Base-by-base conservation (phyloP, 1,140 invertebrate species). In the Nasonia longicornis region DNA sequence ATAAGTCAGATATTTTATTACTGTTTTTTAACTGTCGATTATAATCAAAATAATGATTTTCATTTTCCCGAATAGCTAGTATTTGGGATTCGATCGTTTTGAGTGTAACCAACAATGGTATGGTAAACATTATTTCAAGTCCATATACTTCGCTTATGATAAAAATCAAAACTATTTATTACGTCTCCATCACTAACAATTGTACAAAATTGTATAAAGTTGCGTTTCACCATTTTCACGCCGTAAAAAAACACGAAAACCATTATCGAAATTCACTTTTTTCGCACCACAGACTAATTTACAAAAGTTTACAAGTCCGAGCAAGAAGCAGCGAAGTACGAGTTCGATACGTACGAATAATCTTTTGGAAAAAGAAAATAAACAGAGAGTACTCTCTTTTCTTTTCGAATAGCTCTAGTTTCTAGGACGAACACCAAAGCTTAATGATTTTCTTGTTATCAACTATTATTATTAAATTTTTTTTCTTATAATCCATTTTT, bases 371-470 rank as follows among this genome's bases (percentile, higher is more conserved):
- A 76, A 69, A 29, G 12, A 77, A 69, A 77, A 81, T 22, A 76
- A 42, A 31, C 76, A n/a, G 76, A 67, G 63, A 83, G 66, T 67
- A 75, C 35, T 79, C 66, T 29, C 31, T 83, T 75, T 81, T 29
- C 78, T 66, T 12, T 79, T 74, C 31, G 58, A 70, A 70, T 48
- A 79, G 35, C n/a, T 48, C 80, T 77, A 79, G 77, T 81, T 82
- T 84, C 77, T 81, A 80, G 26, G 12, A 84, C 75, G 83, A 86
- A 86, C 79, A 86, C 79, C 82, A 78, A 83, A 86, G 82, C 82
- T 77, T 77, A 77, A 20, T 63, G 4, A 76, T 58, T 80, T 29
- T 58, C n/a, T 31, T 81, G 29, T 20, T 76, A 76, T 76, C 48
- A 81, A 75, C 69, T 80, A 80, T 75, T 76, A 80, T 75, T 76